Evolutionary conservation across 1,140 invertebrate genomes (phyloP), one percentile per base, ranked within the genome.

Genomic region (Diabrotica virgifera): DNA sequence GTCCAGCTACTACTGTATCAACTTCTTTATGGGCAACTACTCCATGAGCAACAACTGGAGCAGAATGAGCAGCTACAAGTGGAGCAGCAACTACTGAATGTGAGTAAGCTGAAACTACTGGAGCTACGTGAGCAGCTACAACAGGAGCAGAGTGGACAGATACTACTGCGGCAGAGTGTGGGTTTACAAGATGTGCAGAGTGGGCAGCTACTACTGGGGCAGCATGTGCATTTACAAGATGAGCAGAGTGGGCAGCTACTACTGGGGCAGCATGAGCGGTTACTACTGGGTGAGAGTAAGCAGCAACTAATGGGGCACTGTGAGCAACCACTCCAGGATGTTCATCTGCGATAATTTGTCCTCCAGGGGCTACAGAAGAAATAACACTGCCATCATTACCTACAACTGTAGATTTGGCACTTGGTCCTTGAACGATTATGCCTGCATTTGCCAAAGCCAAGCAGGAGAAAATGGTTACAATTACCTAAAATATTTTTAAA

Each of bases 311-410:
- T 57, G 68, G 68, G 37, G 63, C 67, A 36, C 63, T 55, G 9
- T 63, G n/a, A 6, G 62, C 66, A 36, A 71, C 64, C 12, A 66
- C 64, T 62, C 64, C 67, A 12, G 64, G 55, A 36, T 40, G 37
- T 51, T 67, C 64, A 11, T 73, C 71, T 5, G 68, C 55, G 11
- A 74, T 57, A 53, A 74, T 71, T 52, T 71, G 64, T 37, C 73
- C 71, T 38, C 64, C 73, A 11, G 68, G 71, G 14, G 68, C 66
- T 36, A 66, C 68, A 11, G 73, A 65, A 10, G 65, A 67, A 54
- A 74, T 73, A 13, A 67, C 50, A 37, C 72, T 74, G 50, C 72
- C 72, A 52, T 74, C 73, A 10, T 70, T 68, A 35, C 73, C 73
- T 5, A 71, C 63, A 11, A 74, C 59, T n/a, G 62, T 72, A 13